Percentiles rank a stretch among this genome's conserved stretches.
Evolutionary conservation across 2,797 vertebrate species (phyloP).

Genomic region (Anabacerthia variegaticeps): DNA sequence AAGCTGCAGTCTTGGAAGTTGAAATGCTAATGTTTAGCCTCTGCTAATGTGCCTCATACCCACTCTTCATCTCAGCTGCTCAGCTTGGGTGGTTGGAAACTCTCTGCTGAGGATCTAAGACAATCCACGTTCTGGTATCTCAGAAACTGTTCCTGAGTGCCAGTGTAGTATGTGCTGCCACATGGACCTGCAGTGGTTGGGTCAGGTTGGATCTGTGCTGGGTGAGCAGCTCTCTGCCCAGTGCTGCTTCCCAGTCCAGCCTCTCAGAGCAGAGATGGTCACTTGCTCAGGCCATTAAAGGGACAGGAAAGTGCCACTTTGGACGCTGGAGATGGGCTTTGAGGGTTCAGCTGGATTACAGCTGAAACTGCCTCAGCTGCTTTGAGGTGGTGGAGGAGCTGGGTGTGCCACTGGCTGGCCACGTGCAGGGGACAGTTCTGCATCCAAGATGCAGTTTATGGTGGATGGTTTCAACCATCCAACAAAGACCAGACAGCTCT

Average conservation of each 20-base stretch:
- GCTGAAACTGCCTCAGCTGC: rapidly evolving
- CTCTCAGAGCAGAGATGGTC: background rate
- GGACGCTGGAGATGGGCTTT: background rate
- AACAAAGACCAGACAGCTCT: rapidly evolving
- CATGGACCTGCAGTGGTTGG: rapidly evolving
- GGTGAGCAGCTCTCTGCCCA: background rate
- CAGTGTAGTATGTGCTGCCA: rapidly evolving
- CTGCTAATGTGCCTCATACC: background rate
- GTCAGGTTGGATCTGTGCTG: background rate
- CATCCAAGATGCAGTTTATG: background rate
- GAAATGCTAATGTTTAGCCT: background rate
- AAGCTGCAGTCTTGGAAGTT: background rate
- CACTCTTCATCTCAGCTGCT: background rate
- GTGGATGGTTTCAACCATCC: background rate
- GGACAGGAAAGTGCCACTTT: background rate
- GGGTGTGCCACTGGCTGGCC: background rate
- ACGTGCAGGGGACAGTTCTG: background rate
- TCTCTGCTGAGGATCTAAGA: background rate
- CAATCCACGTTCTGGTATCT: background rate
- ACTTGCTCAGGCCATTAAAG: background rate
- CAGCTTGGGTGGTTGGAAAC: background rate
- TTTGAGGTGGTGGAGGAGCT: background rate
- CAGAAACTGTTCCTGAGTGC: background rate
- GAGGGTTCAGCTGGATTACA: background rate
- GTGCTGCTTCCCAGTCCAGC: background rate